Evolutionary conservation across 2,888 invertebrate species (phyloP), one percentile per base, ranked within the genome.

Genomic region (Deilephila porcellus): DNA sequence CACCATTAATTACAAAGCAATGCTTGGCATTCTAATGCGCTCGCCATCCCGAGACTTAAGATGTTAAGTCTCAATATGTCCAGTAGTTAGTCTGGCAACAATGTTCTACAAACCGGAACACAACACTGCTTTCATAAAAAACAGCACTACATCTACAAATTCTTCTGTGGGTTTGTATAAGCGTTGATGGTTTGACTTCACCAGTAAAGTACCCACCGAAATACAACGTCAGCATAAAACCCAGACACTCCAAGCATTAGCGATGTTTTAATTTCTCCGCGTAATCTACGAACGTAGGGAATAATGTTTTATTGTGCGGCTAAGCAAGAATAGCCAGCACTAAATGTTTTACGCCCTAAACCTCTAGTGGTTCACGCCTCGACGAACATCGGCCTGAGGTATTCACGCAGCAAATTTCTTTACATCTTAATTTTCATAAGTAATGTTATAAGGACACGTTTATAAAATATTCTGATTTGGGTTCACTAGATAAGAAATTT

Each of bases 331-430:
- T 56, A n/a, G n/a, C 19, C n/a, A 6, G 6, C n/a, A 56, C 56
- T 56, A 56, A 56, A 56, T 56, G n/a, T 56, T 56, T 56, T 56
- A 56, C n/a, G 56, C n/a, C n/a, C 56, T 56, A 56, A 56, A n/a
- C 56, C 19, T 17, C 7, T n/a, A 56, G 56, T 6, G 56, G 17
- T 56, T 56, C 56, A 56, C 56, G 56, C 56, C 56, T n/a, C 56
- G 56, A n/a, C 17, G 56, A 56, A 1, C 56, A 56, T 56, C 19
- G 4, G 0, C 19, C 7, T 17, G 7, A n/a, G 56, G 56, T 56
- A 56, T n/a, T n/a, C 5, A 14, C 19, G 56, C 56, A n/a, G 17
- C 19, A 56, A 56, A n/a, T n/a, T n/a, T 56, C 6, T n/a, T 56
- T 56, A 6, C n/a, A 56, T n/a, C 56, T 56, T 19, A n/a, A 45